Evolutionary conservation across 2,888 invertebrate species (phyloP).

Genomic region (Xestia c-nigrum): DNA sequence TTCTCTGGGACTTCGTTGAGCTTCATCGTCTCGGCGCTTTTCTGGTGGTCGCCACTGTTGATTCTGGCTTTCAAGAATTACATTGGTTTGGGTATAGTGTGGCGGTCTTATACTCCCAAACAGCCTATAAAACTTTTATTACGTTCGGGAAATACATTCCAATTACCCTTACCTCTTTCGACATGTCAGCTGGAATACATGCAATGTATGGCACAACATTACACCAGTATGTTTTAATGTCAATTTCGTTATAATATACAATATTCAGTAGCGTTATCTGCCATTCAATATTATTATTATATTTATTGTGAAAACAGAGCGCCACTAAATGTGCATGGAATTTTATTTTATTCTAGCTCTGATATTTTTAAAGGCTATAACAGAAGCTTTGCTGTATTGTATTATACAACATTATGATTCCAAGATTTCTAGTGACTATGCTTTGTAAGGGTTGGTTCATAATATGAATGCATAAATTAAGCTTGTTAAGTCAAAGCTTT

Average conservation of each 20-base stretch:
- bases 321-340: slow-evolving; percentile 26
- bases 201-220: no score
- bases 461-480: neutral
- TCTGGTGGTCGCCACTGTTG: no score
- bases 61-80: no score
- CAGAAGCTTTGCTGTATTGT: slow-evolving; percentile 1
- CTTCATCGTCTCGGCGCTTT: no score
- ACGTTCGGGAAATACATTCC: no score
- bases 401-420: neutral
- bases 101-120: no score
- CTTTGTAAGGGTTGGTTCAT: neutral
- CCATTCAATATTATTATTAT: slow-evolving; percentile 46
- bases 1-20: no score
- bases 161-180: no score
- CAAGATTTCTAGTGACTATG: neutral
- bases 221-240: slow-evolving; percentile 14
- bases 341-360: slow-evolving; percentile 32
- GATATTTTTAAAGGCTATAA: slow-evolving; percentile 31
- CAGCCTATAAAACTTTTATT: no score
- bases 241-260: slow-evolving; percentile 35
- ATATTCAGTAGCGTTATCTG: slow-evolving; percentile 48
- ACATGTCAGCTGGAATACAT: no score
- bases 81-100: no score
- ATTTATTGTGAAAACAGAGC: slow-evolving; percentile 45
- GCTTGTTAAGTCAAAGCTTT: neutral